These are phyloP conservation scores for Drosophila anomelani DNA, from an alignment of 2,888 invertebrate species.

Conservation along the genomic window DNA sequence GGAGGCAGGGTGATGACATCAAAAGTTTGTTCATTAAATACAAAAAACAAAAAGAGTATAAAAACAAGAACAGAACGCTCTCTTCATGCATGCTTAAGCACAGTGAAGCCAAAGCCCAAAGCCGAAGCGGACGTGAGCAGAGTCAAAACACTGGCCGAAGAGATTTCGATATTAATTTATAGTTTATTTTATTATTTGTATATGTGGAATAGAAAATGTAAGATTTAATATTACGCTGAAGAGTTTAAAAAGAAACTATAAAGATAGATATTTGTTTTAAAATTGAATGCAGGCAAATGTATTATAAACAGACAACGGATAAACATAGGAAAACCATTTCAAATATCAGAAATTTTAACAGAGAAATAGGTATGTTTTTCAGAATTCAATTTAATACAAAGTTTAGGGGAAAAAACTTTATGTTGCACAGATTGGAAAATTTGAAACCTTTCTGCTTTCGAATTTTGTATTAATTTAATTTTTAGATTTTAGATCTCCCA, in stretches of 20 bases:
- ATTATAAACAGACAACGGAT: not conserved
- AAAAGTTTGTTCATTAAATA: conserved; percentile 72
- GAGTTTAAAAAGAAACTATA: not conserved
- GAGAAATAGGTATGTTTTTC: too few species aligned
- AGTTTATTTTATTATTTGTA: too few species aligned
- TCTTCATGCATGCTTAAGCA: conserved; percentile 73
- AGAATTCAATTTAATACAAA: too few species aligned
- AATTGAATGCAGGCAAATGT: not conserved
- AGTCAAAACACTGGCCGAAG: conserved; percentile 1
- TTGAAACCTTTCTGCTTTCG: not conserved
- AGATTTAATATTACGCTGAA: too few species aligned
- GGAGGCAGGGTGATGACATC: conserved; percentile 15
- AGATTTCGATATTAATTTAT: too few species aligned
- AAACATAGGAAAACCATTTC: too few species aligned
- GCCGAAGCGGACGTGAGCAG: conserved; percentile 8
- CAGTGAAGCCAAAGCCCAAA: conserved; percentile 31
- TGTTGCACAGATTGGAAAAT: too few species aligned
- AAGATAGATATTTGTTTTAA: not conserved
- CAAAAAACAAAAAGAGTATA: conserved; percentile 2
- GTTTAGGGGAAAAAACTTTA: too few species aligned
- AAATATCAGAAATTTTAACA: too few species aligned
- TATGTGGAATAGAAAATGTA: too few species aligned
- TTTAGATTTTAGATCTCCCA: not conserved
- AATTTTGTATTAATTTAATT: too few species aligned
- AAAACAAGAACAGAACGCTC: conserved; percentile 48